Conservation (phyloP, 2,113 vertebrate genomes). For the Pelusios castaneus region DNA sequence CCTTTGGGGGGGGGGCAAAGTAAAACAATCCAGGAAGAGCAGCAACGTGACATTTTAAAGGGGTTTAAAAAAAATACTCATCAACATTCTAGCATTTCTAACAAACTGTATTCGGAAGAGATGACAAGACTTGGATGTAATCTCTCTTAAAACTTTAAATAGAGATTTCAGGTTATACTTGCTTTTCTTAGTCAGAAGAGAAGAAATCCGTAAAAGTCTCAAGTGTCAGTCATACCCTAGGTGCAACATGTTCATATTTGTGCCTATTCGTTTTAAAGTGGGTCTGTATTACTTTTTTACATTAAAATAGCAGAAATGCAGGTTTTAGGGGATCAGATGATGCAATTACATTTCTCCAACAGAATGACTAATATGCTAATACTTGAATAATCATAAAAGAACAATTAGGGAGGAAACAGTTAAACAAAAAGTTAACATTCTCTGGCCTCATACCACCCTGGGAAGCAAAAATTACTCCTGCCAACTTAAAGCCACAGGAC, state of each 20-base stretch:
- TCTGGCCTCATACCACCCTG: slow-evolving; percentile 49
- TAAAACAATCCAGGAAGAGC: slow-evolving; percentile 55
- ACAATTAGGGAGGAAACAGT: slow-evolving; percentile 52
- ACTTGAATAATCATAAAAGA: slow-evolving; percentile 42
- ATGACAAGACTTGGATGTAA: slow-evolving; percentile 59
- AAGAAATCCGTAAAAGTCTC: slow-evolving; percentile 53
- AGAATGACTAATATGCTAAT: slow-evolving; percentile 50
- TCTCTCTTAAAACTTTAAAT: slow-evolving; percentile 61
- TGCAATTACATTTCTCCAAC: slow-evolving; percentile 36
- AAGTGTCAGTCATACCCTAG: slow-evolving; percentile 36
- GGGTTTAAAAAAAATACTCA: slow-evolving; percentile 72
- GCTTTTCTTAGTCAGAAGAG: slow-evolving; percentile 45
- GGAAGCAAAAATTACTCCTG: slow-evolving; percentile 64
- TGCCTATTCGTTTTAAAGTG: slow-evolving; percentile 6
- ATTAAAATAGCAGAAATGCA: slow-evolving; percentile 28
- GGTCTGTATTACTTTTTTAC: slow-evolving; percentile 38
- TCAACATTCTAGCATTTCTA: slow-evolving; percentile 71
- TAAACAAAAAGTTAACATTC: slow-evolving; percentile 43
- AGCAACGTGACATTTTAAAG: slow-evolving; percentile 23
- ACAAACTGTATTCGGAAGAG: slow-evolving; percentile 64
- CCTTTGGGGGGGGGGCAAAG: slow-evolving; percentile 48
- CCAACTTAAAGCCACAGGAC: slow-evolving; percentile 67
- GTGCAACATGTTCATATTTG: slow-evolving; percentile 17
- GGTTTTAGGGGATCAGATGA: slow-evolving; percentile 51
- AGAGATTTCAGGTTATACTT: slow-evolving; percentile 31